A percentile compares a stretch with the other conserved stretches of the same genome.
These are phyloP conservation scores for Babyrousa celebensis DNA, from an alignment of 2,797 vertebrate genomes.

Conservation along the genomic window DNA sequence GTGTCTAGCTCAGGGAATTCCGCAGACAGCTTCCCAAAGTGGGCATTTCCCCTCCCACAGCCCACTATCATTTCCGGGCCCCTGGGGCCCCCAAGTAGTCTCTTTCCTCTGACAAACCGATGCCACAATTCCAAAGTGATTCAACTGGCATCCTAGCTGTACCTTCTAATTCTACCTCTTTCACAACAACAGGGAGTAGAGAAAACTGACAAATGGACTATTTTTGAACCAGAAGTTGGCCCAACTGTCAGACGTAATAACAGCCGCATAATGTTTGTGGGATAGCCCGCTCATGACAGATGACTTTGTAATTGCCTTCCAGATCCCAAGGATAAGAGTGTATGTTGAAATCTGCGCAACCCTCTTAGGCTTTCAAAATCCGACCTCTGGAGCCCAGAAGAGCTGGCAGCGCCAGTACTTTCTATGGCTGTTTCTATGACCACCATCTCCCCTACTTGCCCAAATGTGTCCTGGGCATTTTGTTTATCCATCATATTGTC, in stretches of 20 bases:
- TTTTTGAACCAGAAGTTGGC: constrained; percentile 81
- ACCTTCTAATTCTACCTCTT: constrained; percentile 77
- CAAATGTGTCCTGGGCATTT: constrained; percentile 59
- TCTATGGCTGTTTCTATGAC: neutral
- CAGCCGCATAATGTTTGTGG: constrained; percentile 80
- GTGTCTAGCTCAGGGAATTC: constrained; percentile 47
- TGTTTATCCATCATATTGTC: constrained; percentile 20
- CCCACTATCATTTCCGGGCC: constrained; percentile 30
- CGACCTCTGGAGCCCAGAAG: constrained; percentile 31
- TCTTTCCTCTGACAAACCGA: constrained; percentile 65
- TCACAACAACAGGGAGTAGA: constrained; percentile 75
- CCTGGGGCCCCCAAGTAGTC: neutral
- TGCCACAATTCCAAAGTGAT: constrained; percentile 80
- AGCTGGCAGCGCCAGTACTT: neutral
- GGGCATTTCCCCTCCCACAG: constrained; percentile 73
- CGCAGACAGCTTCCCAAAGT: constrained; percentile 21
- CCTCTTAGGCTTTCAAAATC: constrained; percentile 73
- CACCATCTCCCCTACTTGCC: constrained; percentile 7
- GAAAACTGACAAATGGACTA: constrained; percentile 82
- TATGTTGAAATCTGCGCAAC: constrained; percentile 82
- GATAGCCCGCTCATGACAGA: constrained; percentile 84
- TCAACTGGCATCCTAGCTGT: constrained; percentile 39
- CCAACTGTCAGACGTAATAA: constrained; percentile 79
- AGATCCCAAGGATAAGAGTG: constrained; percentile 83
- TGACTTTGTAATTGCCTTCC: constrained; percentile 86